Evolutionary conservation across 2,113 vertebrate genomes (phyloP).

Genomic region (Lethenteron reissneri): DNA sequence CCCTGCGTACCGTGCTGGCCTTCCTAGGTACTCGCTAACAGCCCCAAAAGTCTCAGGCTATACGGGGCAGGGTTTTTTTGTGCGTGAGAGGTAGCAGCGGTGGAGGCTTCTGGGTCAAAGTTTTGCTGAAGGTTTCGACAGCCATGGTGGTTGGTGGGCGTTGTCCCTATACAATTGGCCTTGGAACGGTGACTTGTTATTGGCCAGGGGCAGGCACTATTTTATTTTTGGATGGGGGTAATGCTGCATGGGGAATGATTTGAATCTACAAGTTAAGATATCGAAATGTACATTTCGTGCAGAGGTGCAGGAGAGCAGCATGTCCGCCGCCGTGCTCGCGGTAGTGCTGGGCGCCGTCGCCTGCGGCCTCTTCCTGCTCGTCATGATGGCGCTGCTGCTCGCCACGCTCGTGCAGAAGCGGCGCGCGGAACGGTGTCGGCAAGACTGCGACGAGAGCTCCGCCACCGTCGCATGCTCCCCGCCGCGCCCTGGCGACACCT

Average conservation of each 20-base stretch:
- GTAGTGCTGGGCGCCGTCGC: conserved; percentile 1
- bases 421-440: background rate
- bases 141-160: background rate
- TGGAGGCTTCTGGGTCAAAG: background rate
- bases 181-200: background rate
- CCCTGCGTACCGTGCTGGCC: too few species aligned
- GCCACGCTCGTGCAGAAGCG: conserved; percentile 1
- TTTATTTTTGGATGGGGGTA: background rate
- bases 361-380: background rate
- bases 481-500: too few species aligned
- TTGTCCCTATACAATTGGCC: background rate
- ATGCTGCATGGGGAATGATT: background rate
- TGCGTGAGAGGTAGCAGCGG: background rate
- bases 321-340: background rate
- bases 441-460: background rate
- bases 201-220: background rate
- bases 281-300: background rate
- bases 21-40: background rate
- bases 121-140: too few species aligned
- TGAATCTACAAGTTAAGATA: background rate
- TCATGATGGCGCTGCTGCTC: background rate
- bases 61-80: background rate
- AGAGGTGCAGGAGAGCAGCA: background rate
- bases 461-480: background rate
- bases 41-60: background rate